phyloP scores from a whole-genome alignment of 2,113 vertebrate genomes.

The Pteropus alecto region DNA sequence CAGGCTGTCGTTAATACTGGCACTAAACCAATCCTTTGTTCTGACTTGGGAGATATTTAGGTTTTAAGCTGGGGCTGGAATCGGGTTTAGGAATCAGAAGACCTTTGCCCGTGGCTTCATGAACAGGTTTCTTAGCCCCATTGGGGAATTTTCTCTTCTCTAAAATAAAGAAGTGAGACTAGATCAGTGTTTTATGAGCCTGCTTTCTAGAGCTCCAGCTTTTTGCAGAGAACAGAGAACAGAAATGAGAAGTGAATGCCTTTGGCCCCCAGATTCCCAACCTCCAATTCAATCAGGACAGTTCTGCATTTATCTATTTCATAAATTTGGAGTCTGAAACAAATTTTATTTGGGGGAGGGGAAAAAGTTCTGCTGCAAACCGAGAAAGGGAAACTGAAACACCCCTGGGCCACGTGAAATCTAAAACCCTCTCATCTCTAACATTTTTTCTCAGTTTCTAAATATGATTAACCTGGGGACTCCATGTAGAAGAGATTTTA shows the following conservation, averaged over 20 bases:
- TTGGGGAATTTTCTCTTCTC: not conserved
- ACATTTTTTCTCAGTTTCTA: not conserved
- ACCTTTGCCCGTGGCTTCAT: not conserved
- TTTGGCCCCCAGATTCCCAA: not conserved
- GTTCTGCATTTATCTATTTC: not conserved
- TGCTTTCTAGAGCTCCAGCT: not conserved
- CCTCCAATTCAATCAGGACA: not conserved
- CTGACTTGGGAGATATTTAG: not conserved
- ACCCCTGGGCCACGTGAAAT: not conserved
- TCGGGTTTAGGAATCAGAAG: not conserved
- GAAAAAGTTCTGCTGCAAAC: not conserved
- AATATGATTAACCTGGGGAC: not conserved
- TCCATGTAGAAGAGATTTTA: not conserved
- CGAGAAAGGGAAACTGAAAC: not conserved
- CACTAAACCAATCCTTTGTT: not conserved
- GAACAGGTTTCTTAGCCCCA: not conserved
- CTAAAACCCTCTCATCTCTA: not conserved
- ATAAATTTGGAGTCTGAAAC: not conserved
- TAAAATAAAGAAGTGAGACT: not conserved
- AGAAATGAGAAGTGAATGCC: not conserved
- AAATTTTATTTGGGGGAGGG: not conserved
- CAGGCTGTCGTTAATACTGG: not conserved
- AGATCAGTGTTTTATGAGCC: not conserved
- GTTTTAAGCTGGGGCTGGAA: not conserved
- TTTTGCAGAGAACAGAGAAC: not conserved